phyloP scores from a whole-genome alignment of 2,113 vertebrate genomes.

The Daboia siamensis region DNA sequence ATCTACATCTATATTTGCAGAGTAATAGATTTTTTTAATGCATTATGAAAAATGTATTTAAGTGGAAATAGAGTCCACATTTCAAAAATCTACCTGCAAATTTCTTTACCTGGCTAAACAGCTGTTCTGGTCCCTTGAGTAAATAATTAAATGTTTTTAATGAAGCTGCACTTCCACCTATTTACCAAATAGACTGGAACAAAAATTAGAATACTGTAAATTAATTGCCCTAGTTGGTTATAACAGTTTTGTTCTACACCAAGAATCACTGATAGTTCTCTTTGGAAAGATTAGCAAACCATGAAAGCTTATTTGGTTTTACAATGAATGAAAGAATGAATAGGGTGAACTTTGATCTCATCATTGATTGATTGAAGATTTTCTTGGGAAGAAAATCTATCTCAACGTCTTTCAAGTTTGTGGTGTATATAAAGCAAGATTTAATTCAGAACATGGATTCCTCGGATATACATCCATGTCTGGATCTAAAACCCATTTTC shows the following conservation, averaged over 20 bases:
- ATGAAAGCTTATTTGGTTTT: not conserved
- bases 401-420: not conserved
- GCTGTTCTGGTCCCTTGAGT: conserved; percentile 60
- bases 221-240: conserved; percentile 53
- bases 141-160: conserved; percentile 69
- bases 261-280: conserved; percentile 42
- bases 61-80: conserved; percentile 45
- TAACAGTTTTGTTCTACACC: conserved; percentile 38
- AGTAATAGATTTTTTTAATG: conserved; percentile 48
- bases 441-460: not conserved
- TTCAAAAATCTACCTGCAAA: conserved; percentile 51
- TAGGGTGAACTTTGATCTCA: not conserved
- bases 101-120: conserved; percentile 63
- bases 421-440: not conserved
- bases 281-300: not conserved
- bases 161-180: conserved; percentile 54
- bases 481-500: not conserved
- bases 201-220: conserved; percentile 41
- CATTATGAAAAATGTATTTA: conserved; percentile 56
- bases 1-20: conserved; percentile 45
- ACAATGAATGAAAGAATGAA: not conserved
- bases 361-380: not conserved
- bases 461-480: not conserved
- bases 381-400: not conserved
- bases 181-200: conserved; percentile 64